Evolutionary conservation across 2,113 vertebrate genomes (phyloP), one percentile per base, ranked within the genome.

Genomic region (Zosterops hypoxanthus): DNA sequence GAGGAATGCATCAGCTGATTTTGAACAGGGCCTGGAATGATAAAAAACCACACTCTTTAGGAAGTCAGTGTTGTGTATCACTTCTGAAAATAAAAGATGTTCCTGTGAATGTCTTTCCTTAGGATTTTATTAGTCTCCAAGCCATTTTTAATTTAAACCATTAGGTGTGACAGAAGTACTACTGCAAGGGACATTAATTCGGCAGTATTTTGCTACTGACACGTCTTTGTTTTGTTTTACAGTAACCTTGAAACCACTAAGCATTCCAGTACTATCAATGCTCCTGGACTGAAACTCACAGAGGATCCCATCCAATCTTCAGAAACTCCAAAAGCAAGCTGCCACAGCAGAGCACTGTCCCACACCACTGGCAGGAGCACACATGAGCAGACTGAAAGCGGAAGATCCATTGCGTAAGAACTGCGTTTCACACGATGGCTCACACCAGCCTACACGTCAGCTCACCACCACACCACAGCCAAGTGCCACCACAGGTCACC

Each of bases 21-120:
- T 77, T 98, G 99, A 55, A 99, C 98, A 76, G 99, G 99, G 97
- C 99, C 99, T 99, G 78, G 33, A 95, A 95, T 39, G 53, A 36
- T 66, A 60, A 59, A 61, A 56, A 56, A 84, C 33, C 34, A 49
- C 6, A 68, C 6, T 9, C 12, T 63, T 94, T 53, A 81, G 72
- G 76, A 71, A 85, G 44, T 46, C 84, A 79, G 12, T 12, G 12
- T 4, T 36, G 12, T 24, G 20, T 3, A 34, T 41, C 8, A 5
- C 34, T 75, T 64, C 28, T 68, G 50, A 77, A 82, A 70, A 82
- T 9, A 80, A 64, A 22, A 91, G 12, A 46, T 21, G 12, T 23
- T 59, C 24, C 29, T 5, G 25, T 50, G 19, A 77, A 59, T 41
- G 60, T 44, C n/a, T 15, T 56, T 68, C n/a, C 81, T 42, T 18